Percentiles rank a stretch among this genome's conserved stretches.
Conservation (phyloP, 2,888 invertebrate species). For the Caradrina clavipalpis region DNA sequence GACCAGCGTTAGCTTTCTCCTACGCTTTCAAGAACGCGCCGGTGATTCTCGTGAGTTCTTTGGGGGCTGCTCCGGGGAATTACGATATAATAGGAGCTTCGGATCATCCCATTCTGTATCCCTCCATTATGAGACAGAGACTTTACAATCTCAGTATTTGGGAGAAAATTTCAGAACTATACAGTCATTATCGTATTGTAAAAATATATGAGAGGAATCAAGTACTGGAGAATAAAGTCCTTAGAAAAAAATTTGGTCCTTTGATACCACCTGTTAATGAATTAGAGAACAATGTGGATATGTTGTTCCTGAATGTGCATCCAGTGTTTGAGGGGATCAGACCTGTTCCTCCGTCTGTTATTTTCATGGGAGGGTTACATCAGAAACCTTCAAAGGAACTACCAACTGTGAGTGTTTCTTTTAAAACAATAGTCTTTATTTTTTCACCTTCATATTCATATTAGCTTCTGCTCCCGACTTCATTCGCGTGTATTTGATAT, state of each 20-base stretch:
- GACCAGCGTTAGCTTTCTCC: constrained; percentile 54
- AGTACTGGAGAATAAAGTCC: constrained; percentile 42
- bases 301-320: constrained; percentile 69
- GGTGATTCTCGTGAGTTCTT: constrained; percentile 72
- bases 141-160: constrained; percentile 65
- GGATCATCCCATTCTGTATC: constrained; percentile 69
- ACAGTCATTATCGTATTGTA: constrained; percentile 42
- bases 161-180: constrained; percentile 68
- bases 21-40: constrained; percentile 63
- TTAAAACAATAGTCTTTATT: neutral
- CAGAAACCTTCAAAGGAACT: constrained; percentile 62
- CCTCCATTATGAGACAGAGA: constrained; percentile 53
- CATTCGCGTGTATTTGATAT: too few species aligned
- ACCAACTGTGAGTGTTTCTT: constrained; percentile 61
- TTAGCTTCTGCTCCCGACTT: too few species aligned
- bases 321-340: constrained; percentile 69
- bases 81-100: constrained; percentile 67
- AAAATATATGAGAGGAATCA: constrained; percentile 18
- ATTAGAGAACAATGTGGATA: constrained; percentile 66
- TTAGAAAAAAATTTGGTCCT: constrained; percentile 60
- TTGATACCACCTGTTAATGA: constrained; percentile 59
- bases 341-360: constrained; percentile 69
- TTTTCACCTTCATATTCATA: neutral
- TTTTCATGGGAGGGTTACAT: constrained; percentile 71
- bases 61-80: constrained; percentile 59